These are phyloP conservation scores for Danaus chrysippus DNA, from an alignment of 2,888 invertebrate species.

Conservation along the genomic window DNA sequence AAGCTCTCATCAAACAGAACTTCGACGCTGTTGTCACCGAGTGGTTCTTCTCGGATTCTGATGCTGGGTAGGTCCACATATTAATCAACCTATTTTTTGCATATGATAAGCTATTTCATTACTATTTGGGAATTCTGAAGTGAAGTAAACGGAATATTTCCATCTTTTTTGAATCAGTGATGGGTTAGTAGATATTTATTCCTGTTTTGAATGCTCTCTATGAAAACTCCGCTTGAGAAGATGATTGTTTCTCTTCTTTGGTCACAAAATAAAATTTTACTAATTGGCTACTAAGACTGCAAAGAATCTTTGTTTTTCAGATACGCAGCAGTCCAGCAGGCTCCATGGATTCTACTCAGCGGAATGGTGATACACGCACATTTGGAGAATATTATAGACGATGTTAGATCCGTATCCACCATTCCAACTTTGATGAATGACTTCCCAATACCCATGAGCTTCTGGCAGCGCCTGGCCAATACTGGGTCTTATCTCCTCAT, in stretches of 20 bases:
- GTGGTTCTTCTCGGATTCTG: slow-evolving; percentile 47
- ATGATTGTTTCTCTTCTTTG: no score
- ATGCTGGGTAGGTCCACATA: slow-evolving; percentile 44
- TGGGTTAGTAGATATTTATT: no score
- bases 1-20: slow-evolving; percentile 37
- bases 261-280: no score
- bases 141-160: no score
- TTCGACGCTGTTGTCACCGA: slow-evolving; percentile 57
- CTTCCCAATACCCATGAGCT: slow-evolving; percentile 45
- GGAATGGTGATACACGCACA: slow-evolving; percentile 39
- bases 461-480: slow-evolving; percentile 43
- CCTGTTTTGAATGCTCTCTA: no score
- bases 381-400: slow-evolving; percentile 46
- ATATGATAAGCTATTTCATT: neutral
- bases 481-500: slow-evolving; percentile 29
- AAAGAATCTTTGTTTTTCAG: slow-evolving; percentile 32
- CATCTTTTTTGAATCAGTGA: no score
- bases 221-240: no score
- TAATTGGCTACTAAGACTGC: no score
- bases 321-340: slow-evolving; percentile 49
- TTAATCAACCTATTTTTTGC: neutral
- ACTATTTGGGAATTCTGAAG: no score
- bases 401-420: slow-evolving; percentile 41
- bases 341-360: slow-evolving; percentile 52
- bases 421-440: slow-evolving; percentile 43